Conservation (phyloP, 2,888 invertebrate genomes). For the Erynnis tages region DNA sequence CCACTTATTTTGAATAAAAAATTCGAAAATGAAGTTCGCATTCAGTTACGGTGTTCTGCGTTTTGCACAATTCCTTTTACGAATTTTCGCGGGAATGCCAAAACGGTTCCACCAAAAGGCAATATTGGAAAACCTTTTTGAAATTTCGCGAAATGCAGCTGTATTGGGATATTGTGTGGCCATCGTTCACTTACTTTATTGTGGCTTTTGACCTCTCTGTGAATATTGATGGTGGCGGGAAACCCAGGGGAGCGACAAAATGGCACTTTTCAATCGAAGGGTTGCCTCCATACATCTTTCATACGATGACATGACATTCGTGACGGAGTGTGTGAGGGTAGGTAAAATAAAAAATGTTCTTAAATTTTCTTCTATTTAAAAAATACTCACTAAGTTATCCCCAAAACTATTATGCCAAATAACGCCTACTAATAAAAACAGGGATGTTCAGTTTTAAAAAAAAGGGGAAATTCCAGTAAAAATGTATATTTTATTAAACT, state of each 20-base stretch:
- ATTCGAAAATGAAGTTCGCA: not conserved
- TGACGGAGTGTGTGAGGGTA: not conserved
- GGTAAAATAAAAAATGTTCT: no score
- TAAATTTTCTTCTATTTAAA: no score
- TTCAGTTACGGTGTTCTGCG: not conserved
- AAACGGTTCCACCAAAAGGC: not conserved
- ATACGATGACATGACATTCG: not conserved
- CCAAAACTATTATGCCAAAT: no score
- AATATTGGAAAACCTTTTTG: conserved; percentile 6
- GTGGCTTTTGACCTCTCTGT: conserved; percentile 4
- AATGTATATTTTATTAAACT: no score
- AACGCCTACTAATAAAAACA: no score
- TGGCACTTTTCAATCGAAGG: conserved; percentile 1
- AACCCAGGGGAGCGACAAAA: not conserved
- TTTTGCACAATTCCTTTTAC: not conserved
- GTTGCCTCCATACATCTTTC: not conserved
- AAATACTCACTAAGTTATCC: no score
- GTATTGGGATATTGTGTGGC: not conserved
- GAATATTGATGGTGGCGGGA: conserved; percentile 3
- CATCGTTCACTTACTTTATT: conserved; percentile 11
- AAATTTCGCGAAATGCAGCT: conserved; percentile 1
- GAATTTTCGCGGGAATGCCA: not conserved
- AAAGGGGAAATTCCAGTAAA: no score
- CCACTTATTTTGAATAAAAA: conserved; percentile 1
- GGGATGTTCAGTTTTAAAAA: no score